Base-by-base conservation (phyloP, 2,113 vertebrate species). In the Chloebia gouldiae region DNA sequence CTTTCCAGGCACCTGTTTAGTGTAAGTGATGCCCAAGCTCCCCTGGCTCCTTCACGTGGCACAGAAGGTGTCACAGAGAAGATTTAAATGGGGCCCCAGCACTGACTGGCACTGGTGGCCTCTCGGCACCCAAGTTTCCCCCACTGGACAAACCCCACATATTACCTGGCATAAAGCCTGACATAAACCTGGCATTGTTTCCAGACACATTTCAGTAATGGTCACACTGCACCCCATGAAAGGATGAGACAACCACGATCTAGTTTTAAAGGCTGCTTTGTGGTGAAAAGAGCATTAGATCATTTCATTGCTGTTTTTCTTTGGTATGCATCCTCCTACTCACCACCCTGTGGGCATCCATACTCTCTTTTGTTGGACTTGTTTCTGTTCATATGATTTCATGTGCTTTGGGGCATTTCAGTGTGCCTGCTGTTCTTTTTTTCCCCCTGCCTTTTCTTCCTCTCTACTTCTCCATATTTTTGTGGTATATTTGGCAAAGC, bases 401-500 rank as follows among this genome's bases (percentile, higher is more conserved):
- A 80, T 93, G 79, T 90, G 82, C 82, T 95, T 88, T 90, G 86
- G 86, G 94, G 79, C 64, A 94, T 94, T 94, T 73, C 60, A 81
- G 18, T 75, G 25, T 88, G 91, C 85, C 71, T 83, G 68, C 56
- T 93, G 90, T 86, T 86, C 22, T 54, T 90, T 76, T 69, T 49
- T 16, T 2, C 33, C 50, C 59, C 31, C 27, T 45, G 44, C 53
- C 88, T 96, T 96, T 75, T 92, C 59, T 90, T 90, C 28, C 37
- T 89, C 76, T 93, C 64, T 90, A 83, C 90, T 72, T 97, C 92
- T 93, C 56, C 76, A 39, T 96, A 94, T 96, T 95, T 96, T 78
- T 95, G 82, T 92, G 92, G 90, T 64, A 65, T 83, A 93, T 94
- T 95, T 95, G 96, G 94, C 91, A 95, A 89, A 95, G 71, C 61